Percentiles rank a stretch among this genome's conserved stretches.
phyloP scores from a whole-genome alignment of 2,797 vertebrate genomes.

The Lepidocolaptes lacrymiger region DNA sequence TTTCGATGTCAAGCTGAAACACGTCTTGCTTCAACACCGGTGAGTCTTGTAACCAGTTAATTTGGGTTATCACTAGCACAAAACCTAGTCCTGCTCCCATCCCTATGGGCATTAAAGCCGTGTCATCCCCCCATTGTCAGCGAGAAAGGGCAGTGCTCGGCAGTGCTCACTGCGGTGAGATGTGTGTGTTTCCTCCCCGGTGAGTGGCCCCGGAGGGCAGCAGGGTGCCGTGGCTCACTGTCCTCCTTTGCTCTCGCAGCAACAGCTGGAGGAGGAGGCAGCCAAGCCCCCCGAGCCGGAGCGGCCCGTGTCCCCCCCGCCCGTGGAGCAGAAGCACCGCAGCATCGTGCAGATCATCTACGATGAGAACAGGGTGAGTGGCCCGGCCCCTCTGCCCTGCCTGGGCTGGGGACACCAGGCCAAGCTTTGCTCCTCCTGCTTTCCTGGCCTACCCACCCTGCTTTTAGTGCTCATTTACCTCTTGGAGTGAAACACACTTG shows the following conservation, averaged over 20 bases:
- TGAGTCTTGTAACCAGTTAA: background rate
- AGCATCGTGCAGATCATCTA: conserved; percentile 99
- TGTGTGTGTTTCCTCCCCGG: background rate
- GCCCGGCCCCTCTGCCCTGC: background rate
- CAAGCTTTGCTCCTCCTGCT: background rate
- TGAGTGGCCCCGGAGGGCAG: too few relatives aligned
- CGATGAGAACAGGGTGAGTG: conserved; percentile 94
- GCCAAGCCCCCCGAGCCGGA: conserved; percentile 97
- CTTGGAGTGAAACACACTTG: background rate
- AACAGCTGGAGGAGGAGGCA: conserved; percentile 99
- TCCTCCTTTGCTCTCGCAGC: conserved; percentile 85
- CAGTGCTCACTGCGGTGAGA: conserved; percentile 13
- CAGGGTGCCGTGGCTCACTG: conserved; percentile 58
- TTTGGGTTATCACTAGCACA: background rate
- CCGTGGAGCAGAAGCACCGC: conserved; percentile 98
- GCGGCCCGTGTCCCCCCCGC: conserved; percentile 95
- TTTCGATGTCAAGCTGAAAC: background rate
- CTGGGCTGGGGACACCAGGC: too few relatives aligned
- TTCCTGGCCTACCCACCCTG: background rate
- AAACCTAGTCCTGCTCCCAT: background rate
- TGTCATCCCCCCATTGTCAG: background rate
- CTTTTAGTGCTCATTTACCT: background rate
- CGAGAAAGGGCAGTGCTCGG: background rate
- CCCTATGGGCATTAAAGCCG: background rate
- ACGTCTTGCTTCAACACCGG: background rate